Evolutionary conservation across 2,113 vertebrate genomes (phyloP).

Genomic region (cat (Felis catus)): F.catus_Fca126_mat1.0 CM031414.1:97328501-97329000

Average conservation of each 20-base stretch:
- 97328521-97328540: too few relatives aligned
- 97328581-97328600: neutral
- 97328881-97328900: neutral
- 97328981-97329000: neutral
- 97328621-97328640: neutral
- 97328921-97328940: neutral
- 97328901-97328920: neutral
- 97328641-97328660: neutral
- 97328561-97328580: neutral
- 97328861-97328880: neutral
- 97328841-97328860: neutral
- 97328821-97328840: neutral
- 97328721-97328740: neutral
- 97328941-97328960: neutral
- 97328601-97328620: neutral
- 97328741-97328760: neutral
- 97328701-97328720: neutral
- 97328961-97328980: neutral
- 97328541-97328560: too few relatives aligned
- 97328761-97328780: neutral
- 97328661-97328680: neutral
- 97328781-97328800: neutral
- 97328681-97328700: neutral
- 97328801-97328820: neutral
- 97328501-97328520: too few relatives aligned